phyloP scores from a whole-genome alignment of 64 coral and sea anemone species.

The Platygyra sinensis region DNA sequence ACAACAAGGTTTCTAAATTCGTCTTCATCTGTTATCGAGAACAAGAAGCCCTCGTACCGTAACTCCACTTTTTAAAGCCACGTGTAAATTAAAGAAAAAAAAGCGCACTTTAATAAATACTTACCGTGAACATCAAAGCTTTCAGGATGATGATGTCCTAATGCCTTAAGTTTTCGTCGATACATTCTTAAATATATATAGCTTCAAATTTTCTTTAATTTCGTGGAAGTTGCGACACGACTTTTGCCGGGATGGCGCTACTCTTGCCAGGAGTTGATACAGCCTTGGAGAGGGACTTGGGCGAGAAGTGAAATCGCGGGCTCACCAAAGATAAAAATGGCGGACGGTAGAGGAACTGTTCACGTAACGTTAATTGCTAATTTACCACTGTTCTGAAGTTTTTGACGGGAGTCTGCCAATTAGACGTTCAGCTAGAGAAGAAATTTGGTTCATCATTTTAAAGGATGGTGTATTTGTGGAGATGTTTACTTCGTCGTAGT shows the following conservation, averaged over 20 bases:
- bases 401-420: background rate
- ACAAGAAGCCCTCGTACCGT: background rate
- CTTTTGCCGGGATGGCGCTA: background rate
- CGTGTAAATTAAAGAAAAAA: background rate
- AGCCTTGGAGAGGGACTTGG: background rate
- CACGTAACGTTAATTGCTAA: conserved; percentile 23
- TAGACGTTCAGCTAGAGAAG: background rate
- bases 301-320: background rate
- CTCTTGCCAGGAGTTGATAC: background rate
- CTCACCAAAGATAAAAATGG: conserved; percentile 19
- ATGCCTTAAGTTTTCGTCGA: conserved; percentile 78
- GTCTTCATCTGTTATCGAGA: conserved; percentile 73
- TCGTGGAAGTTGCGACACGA: too few species aligned
- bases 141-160: conserved; percentile 89
- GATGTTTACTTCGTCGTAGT: conserved; percentile 12
- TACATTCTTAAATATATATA: conserved; percentile 71
- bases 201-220: background rate
- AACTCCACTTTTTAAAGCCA: background rate
- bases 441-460: background rate
- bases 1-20: conserved; percentile 84
- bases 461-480: conserved; percentile 14
- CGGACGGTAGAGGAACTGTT: background rate
- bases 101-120: background rate
- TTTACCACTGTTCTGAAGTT: background rate
- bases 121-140: conserved; percentile 83